Evolutionary conservation across 1,140 invertebrate genomes (phyloP).

Genomic region (Antheraea mylitta): DNA sequence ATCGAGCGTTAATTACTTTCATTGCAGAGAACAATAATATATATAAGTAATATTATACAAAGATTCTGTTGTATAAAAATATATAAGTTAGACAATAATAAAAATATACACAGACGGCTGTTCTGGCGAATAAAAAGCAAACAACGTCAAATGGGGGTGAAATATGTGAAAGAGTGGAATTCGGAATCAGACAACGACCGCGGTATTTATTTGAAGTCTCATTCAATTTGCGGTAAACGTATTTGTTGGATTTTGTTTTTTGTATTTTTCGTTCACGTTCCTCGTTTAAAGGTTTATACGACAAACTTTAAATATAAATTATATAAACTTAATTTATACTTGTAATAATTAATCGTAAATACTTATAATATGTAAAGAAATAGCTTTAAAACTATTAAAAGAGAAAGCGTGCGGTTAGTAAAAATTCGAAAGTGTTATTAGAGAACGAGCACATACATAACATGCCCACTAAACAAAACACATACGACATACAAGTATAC

Average conservation of each 20-base stretch:
- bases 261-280: conserved; percentile 51
- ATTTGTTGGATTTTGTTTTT: conserved; percentile 48
- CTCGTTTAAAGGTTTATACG: conserved; percentile 18
- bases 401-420: conserved; percentile 42
- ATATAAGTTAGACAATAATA: too few species aligned
- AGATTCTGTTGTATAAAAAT: too few species aligned
- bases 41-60: conserved; percentile 2
- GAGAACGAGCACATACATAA: conserved; percentile 31
- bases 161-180: conserved; percentile 46
- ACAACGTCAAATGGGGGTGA: conserved; percentile 58
- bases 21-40: background rate
- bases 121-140: conserved; percentile 50
- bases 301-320: background rate
- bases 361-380: background rate
- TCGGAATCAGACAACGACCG: conserved; percentile 63
- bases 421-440: conserved; percentile 52
- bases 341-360: background rate
- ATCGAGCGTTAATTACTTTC: conserved; percentile 23
- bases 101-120: conserved; percentile 25
- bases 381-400: conserved; percentile 20
- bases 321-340: too few species aligned
- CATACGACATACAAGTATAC: conserved; percentile 59
- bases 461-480: conserved; percentile 44
- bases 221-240: conserved; percentile 72
- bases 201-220: conserved; percentile 71